Evolutionary conservation across 2,888 invertebrate genomes (phyloP), one percentile per base, ranked within the genome.

Genomic region (Clitarchus hookeri): DNA sequence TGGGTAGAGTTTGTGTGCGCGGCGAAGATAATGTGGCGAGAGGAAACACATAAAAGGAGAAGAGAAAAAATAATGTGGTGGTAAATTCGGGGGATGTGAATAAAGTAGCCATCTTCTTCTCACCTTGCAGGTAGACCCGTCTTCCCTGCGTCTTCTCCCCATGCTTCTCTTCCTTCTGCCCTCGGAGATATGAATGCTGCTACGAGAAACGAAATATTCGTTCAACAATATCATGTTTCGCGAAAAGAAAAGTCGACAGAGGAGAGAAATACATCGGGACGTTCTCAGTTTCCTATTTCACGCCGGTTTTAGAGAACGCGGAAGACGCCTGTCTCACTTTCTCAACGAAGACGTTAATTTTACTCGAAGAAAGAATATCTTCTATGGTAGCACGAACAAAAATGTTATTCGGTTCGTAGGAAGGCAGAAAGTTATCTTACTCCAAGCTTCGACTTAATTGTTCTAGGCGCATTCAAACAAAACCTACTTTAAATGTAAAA

Each of bases 171-270:
- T 36, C 36, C 36, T n/a, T 19, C 65, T 65, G 65, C n/a, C 23
- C 16, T 65, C 19, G 3, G 65, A 65, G 1, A 65, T 65, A 65
- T n/a, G 65, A 6, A n/a, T n/a, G 65, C 65, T 65, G 65, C 19
- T 9, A n/a, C 65, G 65, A 65, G n/a, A 65, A 65, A 65, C 19
- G 65, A 65, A 65, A 65, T 65, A 65, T 65, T 65, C 65, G 23
- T 65, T 65, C n/a, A n/a, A 65, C 65, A 65, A 65, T 65, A 65
- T 65, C 65, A n/a, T 65, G 65, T 65, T 65, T n/a, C 23, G 65
- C n/a, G 65, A 23, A 19, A 65, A 65, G 65, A 65, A 9, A 65
- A 65, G 65, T 65, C 19, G 65, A n/a, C n/a, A n/a, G n/a, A 2
- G n/a, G 65, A 65, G 23, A 6, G 65, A 65, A 65, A 65, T 65